Evolutionary conservation across 2,797 vertebrate genomes (phyloP), one percentile per base, ranked within the genome.

Genomic region (Pangasius larnaudii): DNA sequence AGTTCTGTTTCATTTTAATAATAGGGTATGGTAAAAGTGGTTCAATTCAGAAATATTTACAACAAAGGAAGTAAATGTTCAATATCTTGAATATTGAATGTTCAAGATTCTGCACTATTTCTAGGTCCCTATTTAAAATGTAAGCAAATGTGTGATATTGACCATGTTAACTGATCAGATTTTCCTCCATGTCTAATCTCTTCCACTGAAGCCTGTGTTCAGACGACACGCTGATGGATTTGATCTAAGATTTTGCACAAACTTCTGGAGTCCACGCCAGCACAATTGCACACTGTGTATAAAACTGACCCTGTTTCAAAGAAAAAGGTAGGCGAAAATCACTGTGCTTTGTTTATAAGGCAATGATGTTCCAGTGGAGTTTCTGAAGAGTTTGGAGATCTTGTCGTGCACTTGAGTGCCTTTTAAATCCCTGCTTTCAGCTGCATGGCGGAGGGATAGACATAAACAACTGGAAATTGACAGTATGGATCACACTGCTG

Each of bases 381-480:
- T 67, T 51, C 36, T 84, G 39, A 39, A 39, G 51, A 27, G 59
- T 67, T 82, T 51, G 49, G 65, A 56, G 59, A 78, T 67, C 82
- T 27, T 24, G 30, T 30, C 14, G 82, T 72, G 65, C 67, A 36
- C 65, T 87, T 42, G n/a, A 61, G 36, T 87, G 51, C 77, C 27
- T 42, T 85, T 58, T 46, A 86, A 86, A 49, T 61, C n/a, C 18
- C 27, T 46, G 36, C 46, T 65, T 86, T 88, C 46, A n/a, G 19
- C 30, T 75, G 86, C 30, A 39, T 65, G 46, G n/a, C 51, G 58
- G 10, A 56, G 22, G 22, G 53, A 3, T 1, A 30, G 53, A 13
- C 58, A 36, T 51, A 69, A 84, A 85, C 74, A 51, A 24, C 72
- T 65, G 58, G 39, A 86, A 86, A 77, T 49, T 75, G 39, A 65